Evolutionary conservation across 2,113 vertebrate genomes (phyloP), one percentile per base, ranked within the genome.

Genomic region (Casuarius casuarius): DNA sequence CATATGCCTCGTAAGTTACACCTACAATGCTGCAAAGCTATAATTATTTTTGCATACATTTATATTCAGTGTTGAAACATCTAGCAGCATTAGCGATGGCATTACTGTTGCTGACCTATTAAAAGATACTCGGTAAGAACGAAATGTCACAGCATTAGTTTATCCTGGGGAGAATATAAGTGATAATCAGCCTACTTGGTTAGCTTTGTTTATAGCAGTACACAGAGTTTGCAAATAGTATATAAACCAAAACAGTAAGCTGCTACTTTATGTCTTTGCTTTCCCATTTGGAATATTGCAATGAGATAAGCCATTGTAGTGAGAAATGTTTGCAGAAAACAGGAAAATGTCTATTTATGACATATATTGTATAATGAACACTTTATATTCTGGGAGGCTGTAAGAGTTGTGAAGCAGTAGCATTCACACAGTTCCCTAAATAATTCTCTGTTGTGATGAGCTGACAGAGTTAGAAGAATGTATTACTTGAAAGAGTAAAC

Each of bases 401-500:
- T 68, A 75, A 65, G 84, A 87, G 51, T 80, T 95, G 90, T 72
- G 85, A 92, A 91, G 72, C 77, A 66, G 91, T 84, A 81, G 65
- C 81, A 65, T 91, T 93, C 77, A 95, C 91, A 91, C 56, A 51
- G 76, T 54, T 90, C 83, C 86, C 78, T 70, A 90, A 89, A 94
- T 96, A 90, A 92, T 95, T 93, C 67, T 86, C 44, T 56, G 70
- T 87, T 96, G 93, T 89, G 96, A 91, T 92, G 94, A 91, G 87
- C 75, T 94, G 92, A 95, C 94, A 91, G 84, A 66, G 71, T 84
- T 62, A 75, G 66, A 81, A 59, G 84, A 92, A 48, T 92, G 95
- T 90, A 66, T 90, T 97, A 91, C 82, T 94, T 83, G 84, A 95
- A 89, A 95, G 93, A 93, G 84, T 96, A 92, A 96, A 94, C 82